Base-by-base conservation (phyloP, 2,797 vertebrate genomes). In the Gymnoscopelus microlampas region DNA sequence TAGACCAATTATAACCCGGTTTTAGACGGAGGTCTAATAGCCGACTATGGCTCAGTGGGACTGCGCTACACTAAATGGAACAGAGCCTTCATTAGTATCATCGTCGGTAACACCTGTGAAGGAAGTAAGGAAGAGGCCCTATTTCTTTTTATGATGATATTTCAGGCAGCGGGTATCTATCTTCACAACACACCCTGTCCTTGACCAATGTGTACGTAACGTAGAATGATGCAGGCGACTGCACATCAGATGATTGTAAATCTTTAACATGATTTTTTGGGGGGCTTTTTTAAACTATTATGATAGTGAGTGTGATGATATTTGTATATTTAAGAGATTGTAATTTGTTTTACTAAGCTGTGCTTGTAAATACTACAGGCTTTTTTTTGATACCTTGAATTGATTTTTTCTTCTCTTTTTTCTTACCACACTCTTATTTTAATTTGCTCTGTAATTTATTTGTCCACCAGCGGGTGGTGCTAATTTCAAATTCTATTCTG, bases 391-490 rank as follows among this genome's bases (percentile, higher is more conserved):
- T 56, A 70, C 56, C 35, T 67, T 29, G 54, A 49, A 74, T 8
- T 23, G 5, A 56, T 56, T 74, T 60, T 75, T 65, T 74, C 58
- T 32, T 53, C 48, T 64, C 5, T 35, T 59, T 54, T 66, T 59
- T 67, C 82, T 85, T 53, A 74, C 7, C 39, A 6, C 39, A 68
- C 73, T 77, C 39, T 75, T 53, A 56, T 39, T 56, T 15, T 71
- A 11, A n/a, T 63, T 63, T 58, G 79, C 77, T 53, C 73, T 90
- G 77, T 89, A 84, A 89, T 88, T 86, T 86, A 90, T 90, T 89
- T 74, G 3, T 58, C 54, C 73, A 81, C 85, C 84, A 81, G 29
- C 81, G 66, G 83, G 65, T 88, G 85, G 89, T 78, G 67, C 73
- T 79, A 68, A 76, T 60, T 60, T 76, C 71, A 60, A 47, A 83